Percentiles rank a stretch among this genome's conserved stretches.
These are phyloP conservation scores for Pseudorectes ferrugineus DNA, from an alignment of 2,113 vertebrate genomes.

Conservation along the genomic window DNA sequence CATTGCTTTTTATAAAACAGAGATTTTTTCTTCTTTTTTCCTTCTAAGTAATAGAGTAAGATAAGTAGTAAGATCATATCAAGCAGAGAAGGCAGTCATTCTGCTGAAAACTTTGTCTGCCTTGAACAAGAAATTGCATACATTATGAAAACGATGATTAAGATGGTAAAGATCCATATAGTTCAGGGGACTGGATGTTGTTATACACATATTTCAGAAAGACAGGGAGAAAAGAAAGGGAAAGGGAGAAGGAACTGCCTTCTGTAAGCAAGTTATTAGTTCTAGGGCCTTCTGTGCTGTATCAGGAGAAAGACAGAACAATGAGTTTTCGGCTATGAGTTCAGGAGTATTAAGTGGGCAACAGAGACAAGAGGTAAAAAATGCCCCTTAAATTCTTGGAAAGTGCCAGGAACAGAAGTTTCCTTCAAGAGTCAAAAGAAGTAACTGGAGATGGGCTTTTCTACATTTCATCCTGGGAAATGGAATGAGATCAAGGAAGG, in stretches of 20 bases:
- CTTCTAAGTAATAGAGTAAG: neutral
- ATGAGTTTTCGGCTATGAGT: neutral
- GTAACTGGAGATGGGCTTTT: neutral
- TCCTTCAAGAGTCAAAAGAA: neutral
- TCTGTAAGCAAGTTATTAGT: neutral
- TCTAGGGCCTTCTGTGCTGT: neutral
- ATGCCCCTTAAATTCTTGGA: neutral
- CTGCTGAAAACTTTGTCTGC: neutral
- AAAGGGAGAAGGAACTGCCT: neutral
- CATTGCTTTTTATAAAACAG: neutral
- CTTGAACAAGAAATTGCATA: neutral
- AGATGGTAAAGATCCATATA: neutral
- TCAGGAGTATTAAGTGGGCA: neutral
- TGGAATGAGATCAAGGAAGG: neutral
- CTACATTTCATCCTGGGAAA: neutral
- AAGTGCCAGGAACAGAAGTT: neutral
- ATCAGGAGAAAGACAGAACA: neutral
- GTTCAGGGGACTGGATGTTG: neutral
- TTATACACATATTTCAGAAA: neutral
- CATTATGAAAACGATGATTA: neutral
- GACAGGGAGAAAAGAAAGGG: neutral
- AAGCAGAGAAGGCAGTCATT: neutral
- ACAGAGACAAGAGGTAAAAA: neutral
- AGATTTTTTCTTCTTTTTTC: neutral
- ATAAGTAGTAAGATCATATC: neutral